Evolutionary conservation across 2,797 vertebrate genomes (phyloP).

Genomic region (Gadopsis bispinosus): DNA sequence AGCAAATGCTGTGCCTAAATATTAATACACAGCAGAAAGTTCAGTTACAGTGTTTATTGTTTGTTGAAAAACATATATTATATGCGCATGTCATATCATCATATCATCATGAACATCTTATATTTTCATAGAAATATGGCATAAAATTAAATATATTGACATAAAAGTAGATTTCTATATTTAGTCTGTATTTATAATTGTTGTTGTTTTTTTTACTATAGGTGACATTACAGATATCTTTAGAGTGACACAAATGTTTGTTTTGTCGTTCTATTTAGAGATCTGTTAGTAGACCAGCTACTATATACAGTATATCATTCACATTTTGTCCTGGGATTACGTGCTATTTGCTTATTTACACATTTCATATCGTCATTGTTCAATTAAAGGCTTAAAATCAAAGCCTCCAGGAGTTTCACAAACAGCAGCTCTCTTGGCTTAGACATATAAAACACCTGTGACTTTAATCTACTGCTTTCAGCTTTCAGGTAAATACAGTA

Average conservation of each 20-base stretch:
- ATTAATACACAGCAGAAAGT: not conserved
- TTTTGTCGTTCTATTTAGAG: not conserved
- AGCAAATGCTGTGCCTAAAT: not conserved
- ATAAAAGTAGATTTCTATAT: conserved; percentile 8
- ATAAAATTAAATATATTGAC: not conserved
- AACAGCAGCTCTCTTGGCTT: not conserved
- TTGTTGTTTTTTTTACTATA: not conserved
- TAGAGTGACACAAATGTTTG: conserved; percentile 22
- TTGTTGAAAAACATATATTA: conserved; percentile 5
- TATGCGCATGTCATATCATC: not conserved
- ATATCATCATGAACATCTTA: not conserved
- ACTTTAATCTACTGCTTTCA: conserved; percentile 9
- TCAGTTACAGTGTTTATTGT: conserved; percentile 13
- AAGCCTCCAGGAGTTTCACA: not conserved
- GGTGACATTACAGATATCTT: conserved; percentile 3
- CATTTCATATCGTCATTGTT: not conserved
- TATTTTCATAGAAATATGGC: conserved; percentile 13
- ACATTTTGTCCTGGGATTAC: conserved; percentile 18
- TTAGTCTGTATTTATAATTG: not conserved
- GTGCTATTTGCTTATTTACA: not conserved
- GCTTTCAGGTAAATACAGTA: not conserved
- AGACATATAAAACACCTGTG: not conserved
- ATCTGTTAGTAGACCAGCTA: conserved; percentile 57
- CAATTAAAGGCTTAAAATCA: not conserved
- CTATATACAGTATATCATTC: conserved; percentile 11